Evolutionary conservation across 2,113 vertebrate species (phyloP).

Genomic region (Platysternon megacephalum): DNA sequence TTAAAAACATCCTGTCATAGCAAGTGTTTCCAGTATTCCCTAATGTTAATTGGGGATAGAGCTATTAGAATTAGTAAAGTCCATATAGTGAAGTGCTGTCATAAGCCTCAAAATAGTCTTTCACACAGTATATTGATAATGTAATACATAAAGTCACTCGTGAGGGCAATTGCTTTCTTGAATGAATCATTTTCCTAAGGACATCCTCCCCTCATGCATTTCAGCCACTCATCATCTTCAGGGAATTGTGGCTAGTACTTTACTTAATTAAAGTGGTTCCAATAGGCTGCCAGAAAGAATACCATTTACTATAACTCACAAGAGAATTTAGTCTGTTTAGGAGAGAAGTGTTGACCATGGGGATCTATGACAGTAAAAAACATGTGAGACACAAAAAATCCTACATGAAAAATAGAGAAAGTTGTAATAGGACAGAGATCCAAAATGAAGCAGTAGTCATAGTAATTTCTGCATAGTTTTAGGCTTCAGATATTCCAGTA

Average conservation of each 20-base stretch:
- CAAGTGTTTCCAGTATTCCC: not conserved
- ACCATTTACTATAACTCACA: not conserved
- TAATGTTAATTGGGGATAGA: not conserved
- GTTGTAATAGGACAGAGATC: not conserved
- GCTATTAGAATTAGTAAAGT: conserved; percentile 1
- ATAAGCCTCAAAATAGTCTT: not conserved
- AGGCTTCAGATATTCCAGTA: not conserved
- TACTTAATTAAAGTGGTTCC: conserved; percentile 7
- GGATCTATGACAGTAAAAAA: not conserved
- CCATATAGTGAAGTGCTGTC: not conserved
- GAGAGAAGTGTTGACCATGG: not conserved
- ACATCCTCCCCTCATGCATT: conserved; percentile 20
- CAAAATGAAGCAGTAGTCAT: not conserved
- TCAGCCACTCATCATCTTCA: not conserved
- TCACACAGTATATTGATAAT: not conserved
- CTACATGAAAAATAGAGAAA: not conserved
- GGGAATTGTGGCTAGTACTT: conserved; percentile 22
- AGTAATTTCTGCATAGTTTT: not conserved
- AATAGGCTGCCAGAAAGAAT: not conserved
- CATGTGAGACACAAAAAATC: not conserved
- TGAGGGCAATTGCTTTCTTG: conserved; percentile 25
- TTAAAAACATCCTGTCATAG: not conserved
- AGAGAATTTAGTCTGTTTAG: not conserved
- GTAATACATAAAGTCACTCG: conserved; percentile 4
- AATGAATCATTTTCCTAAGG: conserved; percentile 23